These are phyloP conservation scores for Tragelaphus strepsiceros DNA, from an alignment of 2,113 vertebrate species.

Conservation along the genomic window DNA sequence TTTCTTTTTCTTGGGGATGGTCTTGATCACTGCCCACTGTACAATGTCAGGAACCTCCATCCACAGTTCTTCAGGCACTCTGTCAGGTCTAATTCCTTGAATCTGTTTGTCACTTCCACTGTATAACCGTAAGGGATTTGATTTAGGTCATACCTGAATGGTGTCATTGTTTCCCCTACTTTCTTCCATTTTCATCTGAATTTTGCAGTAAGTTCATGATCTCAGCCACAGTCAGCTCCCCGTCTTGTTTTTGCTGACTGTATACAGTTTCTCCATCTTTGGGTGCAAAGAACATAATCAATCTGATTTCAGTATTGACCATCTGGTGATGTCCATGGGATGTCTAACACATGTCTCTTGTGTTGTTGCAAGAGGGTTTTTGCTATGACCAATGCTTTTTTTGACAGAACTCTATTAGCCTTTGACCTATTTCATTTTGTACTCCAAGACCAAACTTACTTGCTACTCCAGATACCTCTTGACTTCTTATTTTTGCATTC, in stretches of 20 bases:
- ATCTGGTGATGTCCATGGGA: not conserved
- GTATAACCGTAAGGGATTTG: not conserved
- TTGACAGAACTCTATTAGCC: not conserved
- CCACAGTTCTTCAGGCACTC: not conserved
- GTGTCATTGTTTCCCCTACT: not conserved
- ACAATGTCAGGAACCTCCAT: not conserved
- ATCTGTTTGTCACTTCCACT: not conserved
- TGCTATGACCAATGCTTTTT: not conserved
- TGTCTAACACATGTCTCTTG: not conserved
- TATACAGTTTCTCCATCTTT: not conserved
- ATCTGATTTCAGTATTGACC: not conserved
- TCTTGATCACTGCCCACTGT: not conserved
- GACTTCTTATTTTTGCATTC: not conserved
- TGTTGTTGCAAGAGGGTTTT: not conserved
- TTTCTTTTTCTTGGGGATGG: not conserved
- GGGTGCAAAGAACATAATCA: not conserved
- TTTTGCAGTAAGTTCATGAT: not conserved
- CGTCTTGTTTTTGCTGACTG: not conserved
- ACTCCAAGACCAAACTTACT: not conserved
- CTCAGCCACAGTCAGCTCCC: not conserved
- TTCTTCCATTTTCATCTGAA: not conserved
- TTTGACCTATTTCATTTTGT: not conserved
- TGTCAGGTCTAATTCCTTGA: not conserved
- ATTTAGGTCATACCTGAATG: not conserved
- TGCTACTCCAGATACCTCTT: not conserved